Conservation (phyloP, 2,113 vertebrate species). For the Vidua chalybeata region DNA sequence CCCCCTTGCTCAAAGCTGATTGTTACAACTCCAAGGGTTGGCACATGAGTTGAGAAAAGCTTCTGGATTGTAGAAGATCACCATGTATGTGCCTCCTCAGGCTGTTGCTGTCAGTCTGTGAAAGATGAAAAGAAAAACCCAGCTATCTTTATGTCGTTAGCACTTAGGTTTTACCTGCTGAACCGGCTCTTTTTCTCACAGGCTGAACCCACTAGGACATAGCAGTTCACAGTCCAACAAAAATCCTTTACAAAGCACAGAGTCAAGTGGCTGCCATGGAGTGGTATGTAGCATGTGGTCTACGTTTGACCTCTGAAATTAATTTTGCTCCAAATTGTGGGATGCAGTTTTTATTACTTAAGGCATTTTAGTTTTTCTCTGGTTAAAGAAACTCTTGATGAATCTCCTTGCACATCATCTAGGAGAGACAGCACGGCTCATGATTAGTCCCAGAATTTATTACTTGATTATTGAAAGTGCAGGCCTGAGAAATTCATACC, state of each 20-base stretch:
- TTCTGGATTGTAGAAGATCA: background rate
- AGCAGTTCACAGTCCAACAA: background rate
- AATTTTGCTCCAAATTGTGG: background rate
- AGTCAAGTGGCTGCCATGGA: background rate
- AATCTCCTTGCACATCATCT: background rate
- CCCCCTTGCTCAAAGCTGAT: background rate
- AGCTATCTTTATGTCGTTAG: background rate
- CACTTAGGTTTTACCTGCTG: background rate
- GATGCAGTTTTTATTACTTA: background rate
- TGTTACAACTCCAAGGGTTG: background rate
- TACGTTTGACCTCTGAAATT: background rate
- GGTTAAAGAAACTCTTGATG: background rate
- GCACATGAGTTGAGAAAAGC: background rate
- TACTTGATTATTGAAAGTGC: constrained; percentile 71
- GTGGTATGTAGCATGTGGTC: background rate
- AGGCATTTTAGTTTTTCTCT: background rate
- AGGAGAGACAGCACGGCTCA: background rate
- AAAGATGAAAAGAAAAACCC: background rate
- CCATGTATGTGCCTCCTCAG: rapidly evolving
- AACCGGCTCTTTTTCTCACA: background rate
- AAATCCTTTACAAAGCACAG: background rate
- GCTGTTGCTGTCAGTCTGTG: background rate
- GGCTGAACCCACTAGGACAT: background rate
- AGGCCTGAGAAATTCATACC: constrained; percentile 48
- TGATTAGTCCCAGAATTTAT: constrained; percentile 69